Evolutionary conservation across 2,113 vertebrate genomes (phyloP), one percentile per base, ranked within the genome.

Genomic region (Cyanistes caeruleus): DNA sequence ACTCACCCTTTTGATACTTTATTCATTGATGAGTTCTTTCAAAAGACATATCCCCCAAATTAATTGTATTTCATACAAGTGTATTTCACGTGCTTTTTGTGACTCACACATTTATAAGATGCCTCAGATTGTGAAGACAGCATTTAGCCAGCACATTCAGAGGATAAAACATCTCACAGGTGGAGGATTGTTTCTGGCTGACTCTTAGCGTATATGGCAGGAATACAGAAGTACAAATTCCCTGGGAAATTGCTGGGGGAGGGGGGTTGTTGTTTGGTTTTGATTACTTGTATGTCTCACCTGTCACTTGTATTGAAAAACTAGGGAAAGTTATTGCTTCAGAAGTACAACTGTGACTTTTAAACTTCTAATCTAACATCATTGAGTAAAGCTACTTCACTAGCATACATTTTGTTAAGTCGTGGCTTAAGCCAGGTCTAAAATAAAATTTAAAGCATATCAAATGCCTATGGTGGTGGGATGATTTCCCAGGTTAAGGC

Each of bases 231-330:
- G 13, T 13, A 39, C 11, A 44, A 16, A 12, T 74, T 52, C 73
- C n/a, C 12, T 65, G 41, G 20, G 46, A 22, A 43, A 4, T 15
- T 3, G 2, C 2, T 2, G 2, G 33, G 5, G 4, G 2, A 3
- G 9, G 19, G 3, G 15, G 8, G 11, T 28, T 39, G 7, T 77
- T 78, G 43, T 51, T 89, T 72, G 51, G 37, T 69, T 83, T 83
- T 62, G 72, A 53, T 15, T 21, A 7, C 39, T n/a, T 39, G 14
- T 37, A 25, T 15, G 3, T 84, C 78, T 85, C 58, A 25, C 63
- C 33, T 93, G 58, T 49, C 52, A 25, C 33, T 76, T n/a, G 3
- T 80, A 20, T 64, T 64, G 72, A 63, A 76, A 83, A 48, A 13
- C 2, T 25, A 30, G 43, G 43, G 10, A 48, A 63, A 52, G 15